Conservation (phyloP, 1,140 invertebrate species). For the Hylaeus anthracinus region DNA sequence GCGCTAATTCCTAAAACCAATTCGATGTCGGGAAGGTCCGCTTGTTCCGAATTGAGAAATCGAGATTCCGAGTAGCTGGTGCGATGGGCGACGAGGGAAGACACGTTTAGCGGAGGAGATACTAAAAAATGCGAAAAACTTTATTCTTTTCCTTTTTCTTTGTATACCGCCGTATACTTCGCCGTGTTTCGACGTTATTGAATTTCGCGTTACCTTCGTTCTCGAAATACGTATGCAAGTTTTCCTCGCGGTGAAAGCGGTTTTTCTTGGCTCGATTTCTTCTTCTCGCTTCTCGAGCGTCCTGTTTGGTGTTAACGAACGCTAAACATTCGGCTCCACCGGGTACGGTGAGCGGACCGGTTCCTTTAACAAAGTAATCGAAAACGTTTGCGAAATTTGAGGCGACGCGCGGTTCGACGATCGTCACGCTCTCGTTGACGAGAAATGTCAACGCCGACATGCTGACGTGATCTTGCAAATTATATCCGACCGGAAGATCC, state of each 20-base stretch:
- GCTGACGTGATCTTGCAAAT: conserved; percentile 90
- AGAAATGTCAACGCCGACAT: conserved; percentile 86
- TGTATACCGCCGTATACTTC: too few relatives aligned
- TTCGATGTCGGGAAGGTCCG: conserved; percentile 88
- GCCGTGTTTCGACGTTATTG: neutral
- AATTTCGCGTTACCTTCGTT: neutral
- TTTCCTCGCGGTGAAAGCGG: neutral
- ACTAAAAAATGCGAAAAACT: conserved; percentile 6
- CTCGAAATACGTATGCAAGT: neutral
- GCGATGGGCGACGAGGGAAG: conserved; percentile 20
- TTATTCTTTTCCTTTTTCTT: neutral
- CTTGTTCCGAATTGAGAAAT: neutral
- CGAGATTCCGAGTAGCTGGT: neutral
- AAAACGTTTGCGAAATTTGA: conserved; percentile 82
- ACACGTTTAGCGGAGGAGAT: conserved; percentile 7
- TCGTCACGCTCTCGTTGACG: conserved; percentile 84
- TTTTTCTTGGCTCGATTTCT: neutral
- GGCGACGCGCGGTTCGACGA: conserved; percentile 80
- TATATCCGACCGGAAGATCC: conserved; percentile 89
- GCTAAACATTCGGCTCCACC: conserved; percentile 88
- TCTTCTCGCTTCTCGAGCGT: neutral
- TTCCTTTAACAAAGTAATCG: conserved; percentile 82
- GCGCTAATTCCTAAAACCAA: conserved; percentile 88
- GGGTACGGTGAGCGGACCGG: conserved; percentile 86
- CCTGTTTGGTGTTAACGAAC: conserved; percentile 83